Conservation (phyloP, 2,888 invertebrate genomes). For the Cistogaster globosa region DNA sequence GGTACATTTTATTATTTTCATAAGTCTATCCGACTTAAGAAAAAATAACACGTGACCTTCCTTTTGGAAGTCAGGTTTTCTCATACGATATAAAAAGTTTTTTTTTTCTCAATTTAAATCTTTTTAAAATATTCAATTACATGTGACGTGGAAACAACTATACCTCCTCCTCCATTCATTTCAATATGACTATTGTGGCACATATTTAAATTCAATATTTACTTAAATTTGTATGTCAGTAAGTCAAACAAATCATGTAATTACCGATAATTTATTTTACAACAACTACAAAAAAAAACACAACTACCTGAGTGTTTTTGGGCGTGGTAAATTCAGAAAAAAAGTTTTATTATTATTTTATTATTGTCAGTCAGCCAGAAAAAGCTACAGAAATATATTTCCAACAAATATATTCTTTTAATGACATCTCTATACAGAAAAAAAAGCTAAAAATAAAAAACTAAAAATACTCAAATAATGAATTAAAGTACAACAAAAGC, state of each 20-base stretch:
- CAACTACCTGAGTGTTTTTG: slow-evolving; percentile 26
- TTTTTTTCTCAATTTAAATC: too few relatives aligned
- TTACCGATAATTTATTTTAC: slow-evolving; percentile 38
- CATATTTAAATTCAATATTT: too few relatives aligned
- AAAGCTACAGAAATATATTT: slow-evolving; percentile 40
- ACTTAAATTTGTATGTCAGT: too few relatives aligned
- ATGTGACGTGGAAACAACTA: too few relatives aligned
- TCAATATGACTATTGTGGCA: too few relatives aligned
- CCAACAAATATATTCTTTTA: slow-evolving; percentile 45
- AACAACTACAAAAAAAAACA: slow-evolving; percentile 7
- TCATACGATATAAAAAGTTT: too few relatives aligned
- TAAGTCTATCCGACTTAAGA: too few relatives aligned
- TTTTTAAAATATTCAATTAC: too few relatives aligned
- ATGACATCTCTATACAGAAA: slow-evolving; percentile 42
- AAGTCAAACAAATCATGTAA: slow-evolving; percentile 38
- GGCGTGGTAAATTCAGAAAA: slow-evolving; percentile 35
- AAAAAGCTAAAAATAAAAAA: not conserved
- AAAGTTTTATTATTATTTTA: slow-evolving; percentile 8
- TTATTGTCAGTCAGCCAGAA: slow-evolving; percentile 40
- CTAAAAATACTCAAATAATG: slow-evolving; percentile 4
- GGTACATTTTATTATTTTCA: too few relatives aligned
- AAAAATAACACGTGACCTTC: too few relatives aligned
- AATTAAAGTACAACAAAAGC: not conserved
- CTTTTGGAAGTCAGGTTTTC: too few relatives aligned
- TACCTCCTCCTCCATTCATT: too few relatives aligned